Evolutionary conservation across 2,797 vertebrate genomes (phyloP).

Genomic region (Epinephelus malabaricus): DNA sequence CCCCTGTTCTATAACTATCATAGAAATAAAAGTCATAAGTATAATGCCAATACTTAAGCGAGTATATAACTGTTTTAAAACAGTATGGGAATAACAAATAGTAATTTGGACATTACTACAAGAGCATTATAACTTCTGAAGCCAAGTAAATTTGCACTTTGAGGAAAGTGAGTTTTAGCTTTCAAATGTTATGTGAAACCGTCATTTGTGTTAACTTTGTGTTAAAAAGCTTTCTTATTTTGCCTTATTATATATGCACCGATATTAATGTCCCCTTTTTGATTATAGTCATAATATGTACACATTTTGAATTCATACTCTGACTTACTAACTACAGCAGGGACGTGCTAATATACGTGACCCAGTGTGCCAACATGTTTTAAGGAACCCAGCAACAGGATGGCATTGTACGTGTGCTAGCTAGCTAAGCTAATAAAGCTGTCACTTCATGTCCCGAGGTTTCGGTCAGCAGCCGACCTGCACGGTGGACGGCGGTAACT

Average conservation of each 20-base stretch:
- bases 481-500: slow-evolving; percentile 74
- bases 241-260: background rate
- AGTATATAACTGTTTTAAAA: background rate
- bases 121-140: background rate
- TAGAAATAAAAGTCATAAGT: background rate
- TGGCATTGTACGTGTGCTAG: slow-evolving; percentile 32
- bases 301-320: rapidly evolving
- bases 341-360: background rate
- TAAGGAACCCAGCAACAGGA: slow-evolving; percentile 41
- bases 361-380: rapidly evolving
- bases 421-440: slow-evolving; percentile 63
- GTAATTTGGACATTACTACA: background rate
- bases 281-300: rapidly evolving
- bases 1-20: too few species aligned
- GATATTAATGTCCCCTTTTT: background rate
- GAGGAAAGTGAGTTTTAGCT: background rate
- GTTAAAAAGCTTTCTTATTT: background rate
- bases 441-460: slow-evolving; percentile 36
- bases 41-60: too few species aligned
- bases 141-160: background rate
- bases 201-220: background rate
- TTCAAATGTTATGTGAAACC: background rate
- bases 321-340: background rate
- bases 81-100: background rate
- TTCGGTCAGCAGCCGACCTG: background rate